Percentiles rank a stretch among this genome's conserved stretches.
Evolutionary conservation across 2,797 vertebrate genomes (phyloP).

Genomic region (Pseudomugil tenellus): DNA sequence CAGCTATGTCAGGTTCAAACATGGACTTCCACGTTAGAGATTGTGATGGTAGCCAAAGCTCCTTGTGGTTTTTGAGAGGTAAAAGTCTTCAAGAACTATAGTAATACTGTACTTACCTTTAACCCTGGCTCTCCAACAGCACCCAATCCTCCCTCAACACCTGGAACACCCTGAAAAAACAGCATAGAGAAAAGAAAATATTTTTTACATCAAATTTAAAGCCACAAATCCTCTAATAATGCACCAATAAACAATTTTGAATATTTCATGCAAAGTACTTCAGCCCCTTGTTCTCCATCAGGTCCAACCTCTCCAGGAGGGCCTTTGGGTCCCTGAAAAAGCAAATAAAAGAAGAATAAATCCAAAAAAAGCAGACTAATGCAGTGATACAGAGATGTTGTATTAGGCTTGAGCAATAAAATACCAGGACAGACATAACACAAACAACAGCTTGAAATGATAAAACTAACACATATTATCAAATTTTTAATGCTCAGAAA

Average conservation of each 20-base stretch:
- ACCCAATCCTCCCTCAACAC: slow-evolving; percentile 90
- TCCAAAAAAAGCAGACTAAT: not conserved
- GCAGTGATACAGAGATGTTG: slow-evolving; percentile 8
- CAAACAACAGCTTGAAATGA: not conserved
- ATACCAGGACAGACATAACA: slow-evolving; percentile 17
- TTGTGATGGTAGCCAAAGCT: not conserved
- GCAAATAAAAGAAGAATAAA: slow-evolving; percentile 46
- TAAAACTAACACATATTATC: slow-evolving; percentile 30
- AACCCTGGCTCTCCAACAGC: slow-evolving; percentile 87
- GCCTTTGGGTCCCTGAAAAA: slow-evolving; percentile 89
- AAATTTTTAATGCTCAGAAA: slow-evolving; percentile 9
- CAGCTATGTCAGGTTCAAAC: slow-evolving; percentile 10
- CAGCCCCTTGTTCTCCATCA: slow-evolving; percentile 89
- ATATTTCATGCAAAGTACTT: slow-evolving; percentile 79
- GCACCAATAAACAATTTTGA: not conserved
- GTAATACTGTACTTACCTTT: slow-evolving; percentile 82
- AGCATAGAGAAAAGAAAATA: slow-evolving; percentile 4
- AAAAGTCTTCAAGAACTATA: not conserved
- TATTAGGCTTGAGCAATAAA: slow-evolving; percentile 5
- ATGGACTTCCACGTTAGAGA: slow-evolving; percentile 15
- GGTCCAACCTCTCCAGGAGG: slow-evolving; percentile 87
- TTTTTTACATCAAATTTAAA: not conserved
- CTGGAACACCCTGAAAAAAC: slow-evolving; percentile 86
- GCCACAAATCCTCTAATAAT: not conserved
- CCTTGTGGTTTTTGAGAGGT: slow-evolving; percentile 10